Base-by-base conservation (phyloP, 2,113 vertebrate species). In the Abramis brama region DNA sequence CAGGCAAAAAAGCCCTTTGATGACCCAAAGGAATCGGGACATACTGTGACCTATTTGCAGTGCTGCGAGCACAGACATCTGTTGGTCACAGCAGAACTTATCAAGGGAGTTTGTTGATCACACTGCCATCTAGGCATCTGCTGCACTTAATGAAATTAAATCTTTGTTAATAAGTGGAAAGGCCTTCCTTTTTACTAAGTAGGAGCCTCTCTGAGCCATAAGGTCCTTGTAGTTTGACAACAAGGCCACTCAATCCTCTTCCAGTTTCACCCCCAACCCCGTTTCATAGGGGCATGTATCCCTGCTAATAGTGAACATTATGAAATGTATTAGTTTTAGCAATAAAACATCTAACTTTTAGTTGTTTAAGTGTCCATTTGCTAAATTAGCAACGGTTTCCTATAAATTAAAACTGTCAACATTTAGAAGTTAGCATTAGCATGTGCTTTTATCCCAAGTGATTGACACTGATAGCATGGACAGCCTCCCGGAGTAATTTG, bases 91-190 rank as follows among this genome's bases (percentile, higher is more conserved):
- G 66, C 81, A 57, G 50, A 83, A 57, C 30, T 52, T 83, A 11
- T 73, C 50, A 73, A 57, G 59, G 62, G 21, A 55, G 27, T 50
- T 73, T 36, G 30, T 43, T 83, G 81, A 8, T 70, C 50, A 36
- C 25, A 55, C 30, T 73, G 50, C 64, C 3, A 71, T 83, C 21
- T 23, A 83, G 19, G 64, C 62, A 82, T 71, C 68, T 59, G 33
- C 68, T 59, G 66, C 68, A 73, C 81, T 83, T 83, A 83, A 83
- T 83, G 50, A 73, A 83, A 73, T 83, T 59, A 83, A 83, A 83
- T 71, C 62, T 70, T 82, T 66, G 79, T 70, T 82, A 82, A 68
- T 82, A 82, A 82, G 79, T 52, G 62, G 17, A 82, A 82, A 82
- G 62, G 27, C 62, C 62, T 82, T 82, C 19, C 25, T 70, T 82